Base-by-base conservation (phyloP, 2,888 invertebrate species). In the Clepsis dumicolana region DNA sequence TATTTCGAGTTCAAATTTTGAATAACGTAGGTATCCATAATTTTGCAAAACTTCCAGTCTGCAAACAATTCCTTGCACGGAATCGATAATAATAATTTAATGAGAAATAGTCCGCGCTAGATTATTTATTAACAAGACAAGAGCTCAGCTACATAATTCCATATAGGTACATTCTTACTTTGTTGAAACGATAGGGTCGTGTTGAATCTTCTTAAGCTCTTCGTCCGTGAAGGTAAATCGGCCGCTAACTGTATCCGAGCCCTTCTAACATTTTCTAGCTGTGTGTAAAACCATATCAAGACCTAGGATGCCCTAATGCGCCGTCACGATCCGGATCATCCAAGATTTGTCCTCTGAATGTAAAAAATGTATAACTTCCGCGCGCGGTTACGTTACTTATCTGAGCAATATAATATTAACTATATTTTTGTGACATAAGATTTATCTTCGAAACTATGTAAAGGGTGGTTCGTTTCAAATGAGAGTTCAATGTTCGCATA, bases 351-450 rank as follows among this genome's bases (percentile, higher is more conserved):
- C 44, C 27, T 48, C 18, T 14, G 32, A 44, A 48, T 60, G 12
- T 29, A 32, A 44, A 60, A 29, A 18, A 48, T 60, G 18, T 48
- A 60, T 60, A 18, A 29, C 27, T 60, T 60, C 44, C 44, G 14
- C 8, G 29, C 14, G 29, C 18, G 10, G 8, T 29, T 54, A 12
- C 16, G 18, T 16, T 53, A 53, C 29, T n/a, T 16, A 53, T 27
- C n/a, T 12, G 25, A 52, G 14, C 25, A 52, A 14, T n/a, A n/a
- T n/a, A n/a, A n/a, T n/a, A n/a, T n/a, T n/a, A n/a, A 16, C 18
- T 32, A 54, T 18, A 35, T 56, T 56, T 32, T 32, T 10, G 10
- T 21, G 1, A 8, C 44, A 48, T 21, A 48, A 12, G 21, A 18
- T 21, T 48, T 48, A 48, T 21, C 18, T 5, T 18, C 16, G 4